Evolutionary conservation across 2,888 invertebrate species (phyloP).

Genomic region (Meiosimyza decipiens): DNA sequence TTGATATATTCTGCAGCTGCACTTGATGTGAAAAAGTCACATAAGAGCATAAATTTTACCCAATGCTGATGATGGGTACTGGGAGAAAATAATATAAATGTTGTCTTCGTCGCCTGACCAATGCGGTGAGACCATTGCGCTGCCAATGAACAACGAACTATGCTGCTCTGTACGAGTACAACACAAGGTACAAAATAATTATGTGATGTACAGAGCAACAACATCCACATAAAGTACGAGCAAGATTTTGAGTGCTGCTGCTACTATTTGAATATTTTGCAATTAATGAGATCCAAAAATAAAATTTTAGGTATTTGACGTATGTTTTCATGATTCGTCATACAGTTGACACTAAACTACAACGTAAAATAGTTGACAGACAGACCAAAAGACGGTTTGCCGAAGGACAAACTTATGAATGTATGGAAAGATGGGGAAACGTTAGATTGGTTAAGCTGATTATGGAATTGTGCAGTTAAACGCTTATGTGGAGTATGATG

Average conservation of each 20-base stretch:
- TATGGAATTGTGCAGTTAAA: no score
- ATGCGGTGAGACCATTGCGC: background rate
- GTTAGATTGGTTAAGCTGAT: no score
- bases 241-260: background rate
- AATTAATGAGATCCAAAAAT: slow-evolving; percentile 43
- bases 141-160: background rate
- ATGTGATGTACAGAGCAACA: background rate
- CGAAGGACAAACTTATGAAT: background rate
- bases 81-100: no score
- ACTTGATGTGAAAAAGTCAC: slow-evolving; percentile 14
- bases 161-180: slow-evolving; percentile 36
- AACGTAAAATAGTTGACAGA: background rate
- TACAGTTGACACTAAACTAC: slow-evolving; percentile 6
- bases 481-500: background rate
- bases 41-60: slow-evolving; percentile 4
- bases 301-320: slow-evolving; percentile 38
- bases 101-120: background rate
- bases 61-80: no score
- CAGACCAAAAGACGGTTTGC: background rate
- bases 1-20: slow-evolving; percentile 26
- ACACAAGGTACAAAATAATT: slow-evolving; percentile 23
- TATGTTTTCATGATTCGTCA: slow-evolving; percentile 28
- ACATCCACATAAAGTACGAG: slow-evolving; percentile 2
- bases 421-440: no score
- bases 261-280: slow-evolving; percentile 27